Base-by-base conservation (phyloP, 1,140 invertebrate genomes). In the Phthorimaea operculella region DNA sequence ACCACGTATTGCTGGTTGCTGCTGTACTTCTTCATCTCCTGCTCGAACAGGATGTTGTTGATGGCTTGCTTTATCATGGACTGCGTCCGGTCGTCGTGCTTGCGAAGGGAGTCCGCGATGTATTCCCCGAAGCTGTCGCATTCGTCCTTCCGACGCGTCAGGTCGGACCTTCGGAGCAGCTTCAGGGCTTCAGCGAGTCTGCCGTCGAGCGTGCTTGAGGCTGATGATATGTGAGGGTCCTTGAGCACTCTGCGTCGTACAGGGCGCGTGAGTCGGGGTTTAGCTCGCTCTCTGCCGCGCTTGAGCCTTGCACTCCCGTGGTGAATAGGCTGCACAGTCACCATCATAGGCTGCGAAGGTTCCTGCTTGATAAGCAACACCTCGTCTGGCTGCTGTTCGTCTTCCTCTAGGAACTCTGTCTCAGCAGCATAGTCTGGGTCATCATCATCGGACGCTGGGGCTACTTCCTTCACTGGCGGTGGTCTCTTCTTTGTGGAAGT, bases 31-130 rank as follows among this genome's bases (percentile, higher is more conserved):
- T 82, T 82, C 79, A 85, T 82, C 54, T 83, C 81, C 45, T 80
- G 77, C 47, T 85, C 79, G 51, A 83, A 85, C 10, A 85, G 39
- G 14, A 85, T 83, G 54, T 85, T 85, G 45, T 83, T 83, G n/a
- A 85, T 85, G 0, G 81, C 81, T 47, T 83, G 81, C 42, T 85
- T 83, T n/a, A 85, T 83, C 78, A 82, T 85, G 0, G 70, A 70
- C 16, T 74, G 68, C 1, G 81, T 83, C 11, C 76, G 65, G n/a
- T 83, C 76, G 48, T 83, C 79, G 42, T 83, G 79, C 59, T 81
- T 83, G 16, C 81, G 70, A 16, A 85, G 55, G 0, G 79, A 79
- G 8, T 72, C 64, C 0, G 81, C 76, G n/a, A 85, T 82, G 53
- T 85, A 85, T 51, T 85, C 76, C 0, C 79, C 81, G 42, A 83